These are phyloP conservation scores for Leptothorax acervorum DNA, from an alignment of 2,888 invertebrate genomes.

Conservation along the genomic window DNA sequence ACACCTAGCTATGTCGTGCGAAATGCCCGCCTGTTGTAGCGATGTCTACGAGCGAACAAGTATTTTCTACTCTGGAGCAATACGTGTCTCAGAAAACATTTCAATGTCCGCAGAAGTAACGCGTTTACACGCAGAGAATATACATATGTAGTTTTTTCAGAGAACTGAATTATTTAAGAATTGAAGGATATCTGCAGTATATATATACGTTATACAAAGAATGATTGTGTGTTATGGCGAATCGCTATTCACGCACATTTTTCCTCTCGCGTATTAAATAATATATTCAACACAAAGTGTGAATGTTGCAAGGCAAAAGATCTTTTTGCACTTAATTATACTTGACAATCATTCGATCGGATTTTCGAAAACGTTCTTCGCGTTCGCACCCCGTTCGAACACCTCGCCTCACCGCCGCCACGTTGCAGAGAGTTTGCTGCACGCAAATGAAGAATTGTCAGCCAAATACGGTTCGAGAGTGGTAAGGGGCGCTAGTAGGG, in stretches of 20 bases:
- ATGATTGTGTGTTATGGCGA: neutral
- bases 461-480: constrained; percentile 81
- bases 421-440: constrained; percentile 81
- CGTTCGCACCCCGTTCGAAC: constrained; percentile 72
- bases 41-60: constrained; percentile 75
- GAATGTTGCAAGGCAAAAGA: neutral
- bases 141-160: neutral
- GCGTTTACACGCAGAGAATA: neutral
- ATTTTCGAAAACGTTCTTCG: constrained; percentile 18
- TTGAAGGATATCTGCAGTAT: neutral
- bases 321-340: constrained; percentile 5
- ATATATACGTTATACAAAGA: neutral
- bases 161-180: neutral
- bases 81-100: neutral
- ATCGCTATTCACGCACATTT: neutral
- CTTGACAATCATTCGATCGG: neutral
- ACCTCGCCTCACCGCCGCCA: constrained; percentile 72
- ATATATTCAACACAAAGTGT: neutral
- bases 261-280: neutral
- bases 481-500: constrained; percentile 74
- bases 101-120: neutral
- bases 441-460: constrained; percentile 86
- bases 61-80: neutral
- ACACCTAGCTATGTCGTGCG: constrained; percentile 77
- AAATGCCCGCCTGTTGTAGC: constrained; percentile 77